Percentiles rank a stretch among this genome's conserved stretches.
These are phyloP conservation scores for Tragelaphus scriptus DNA, from an alignment of 2,113 vertebrate genomes.

Conservation along the genomic window DNA sequence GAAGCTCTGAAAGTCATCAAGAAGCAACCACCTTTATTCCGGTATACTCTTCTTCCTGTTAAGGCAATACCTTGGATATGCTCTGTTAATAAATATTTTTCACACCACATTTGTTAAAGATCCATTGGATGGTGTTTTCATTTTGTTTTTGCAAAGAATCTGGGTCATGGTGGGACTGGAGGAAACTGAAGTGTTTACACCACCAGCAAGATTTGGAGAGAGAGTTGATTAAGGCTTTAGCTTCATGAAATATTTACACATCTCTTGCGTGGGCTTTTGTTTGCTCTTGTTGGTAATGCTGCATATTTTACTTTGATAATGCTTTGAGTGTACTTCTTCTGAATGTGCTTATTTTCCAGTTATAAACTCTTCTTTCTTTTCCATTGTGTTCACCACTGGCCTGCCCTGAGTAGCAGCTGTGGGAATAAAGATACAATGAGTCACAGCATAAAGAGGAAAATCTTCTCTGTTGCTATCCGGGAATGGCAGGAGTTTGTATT, in stretches of 20 bases:
- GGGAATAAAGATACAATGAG: conserved; percentile 29
- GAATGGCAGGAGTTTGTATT: background rate
- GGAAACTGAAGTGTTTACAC: conserved; percentile 48
- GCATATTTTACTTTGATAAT: conserved; percentile 60
- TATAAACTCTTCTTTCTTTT: conserved; percentile 51
- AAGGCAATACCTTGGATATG: background rate
- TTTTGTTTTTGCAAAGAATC: conserved; percentile 42
- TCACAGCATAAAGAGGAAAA: conserved; percentile 32
- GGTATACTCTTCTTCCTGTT: background rate
- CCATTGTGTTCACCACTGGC: conserved; percentile 16
- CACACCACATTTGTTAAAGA: background rate
- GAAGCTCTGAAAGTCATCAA: background rate
- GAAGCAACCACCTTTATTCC: background rate
- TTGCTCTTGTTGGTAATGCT: conserved; percentile 48
- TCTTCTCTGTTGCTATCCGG: background rate
- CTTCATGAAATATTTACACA: conserved; percentile 65
- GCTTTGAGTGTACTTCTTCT: conserved; percentile 11
- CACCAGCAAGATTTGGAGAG: conserved; percentile 50
- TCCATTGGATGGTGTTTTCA: background rate
- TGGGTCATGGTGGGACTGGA: conserved; percentile 44
- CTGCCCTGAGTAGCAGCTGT: conserved; percentile 30
- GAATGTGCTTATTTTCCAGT: conserved; percentile 45
- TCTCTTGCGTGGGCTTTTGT: conserved; percentile 60
- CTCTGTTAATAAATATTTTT: background rate
- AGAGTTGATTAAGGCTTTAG: conserved; percentile 57